Base-by-base conservation (phyloP, 2,113 vertebrate species). In the Aegithalos caudatus region DNA sequence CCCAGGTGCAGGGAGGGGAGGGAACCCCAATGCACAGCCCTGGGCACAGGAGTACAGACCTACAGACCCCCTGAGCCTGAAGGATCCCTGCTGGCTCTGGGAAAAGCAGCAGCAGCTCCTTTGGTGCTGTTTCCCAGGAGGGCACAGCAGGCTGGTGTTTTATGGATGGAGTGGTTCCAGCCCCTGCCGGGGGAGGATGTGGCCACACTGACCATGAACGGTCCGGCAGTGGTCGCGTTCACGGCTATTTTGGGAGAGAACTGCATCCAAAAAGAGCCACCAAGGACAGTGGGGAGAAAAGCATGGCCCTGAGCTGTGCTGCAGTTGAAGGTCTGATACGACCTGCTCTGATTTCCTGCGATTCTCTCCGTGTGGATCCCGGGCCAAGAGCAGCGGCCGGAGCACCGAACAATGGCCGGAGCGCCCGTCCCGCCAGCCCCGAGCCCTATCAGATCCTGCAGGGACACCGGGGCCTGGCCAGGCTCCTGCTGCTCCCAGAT, bases 401-500 rank as follows among this genome's bases (percentile, higher is more conserved):
- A 76, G 95, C 56, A 2, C 14, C 4, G 11, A 86, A 97, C 96
- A 97, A 96, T 92, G 91, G 74, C 77, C 9, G 17, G 51, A 53
- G 51, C 28, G 86, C 96, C 78, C 64, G 4, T 71, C 29, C 40
- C 28, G 56, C 73, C 92, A 64, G 91, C 94, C 69, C 57, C 8
- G 38, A 53, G 81, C 73, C 44, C 81, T 87, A 66, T 90, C 96
- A 78, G 97, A 88, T 86, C 93, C 42, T 88, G 50, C 2, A 3
- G 83, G 92, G 94, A 76, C 78, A 92, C 42, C n/a, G 27, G 69
- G 66, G 88, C 38, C 82, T 67, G 88, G 17, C 76, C 3, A 0
- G 51, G 70, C 81, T 97, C 78, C 96, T 95, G 91, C 31, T 0
- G 38, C 79, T 80, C 92, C 66, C 74, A 82, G 96, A 96, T 90